Evolutionary conservation across 2,113 vertebrate genomes (phyloP).

Genomic region (Panthera tigris): DNA sequence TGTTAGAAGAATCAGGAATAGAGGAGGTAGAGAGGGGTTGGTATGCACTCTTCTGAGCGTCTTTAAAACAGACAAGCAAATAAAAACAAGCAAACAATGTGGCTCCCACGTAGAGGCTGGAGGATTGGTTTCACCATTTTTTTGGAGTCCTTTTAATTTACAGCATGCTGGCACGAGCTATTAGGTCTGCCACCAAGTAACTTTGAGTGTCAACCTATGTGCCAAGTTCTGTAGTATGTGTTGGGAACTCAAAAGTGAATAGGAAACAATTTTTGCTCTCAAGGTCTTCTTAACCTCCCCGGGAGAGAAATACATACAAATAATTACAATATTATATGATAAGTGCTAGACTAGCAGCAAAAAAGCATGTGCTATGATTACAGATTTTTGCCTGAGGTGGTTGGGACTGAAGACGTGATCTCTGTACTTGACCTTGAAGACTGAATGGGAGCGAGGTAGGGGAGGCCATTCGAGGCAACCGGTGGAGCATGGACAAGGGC

Average conservation of each 20-base stretch:
- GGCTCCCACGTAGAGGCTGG: background rate
- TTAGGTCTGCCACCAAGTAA: background rate
- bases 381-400: conserved; percentile 10
- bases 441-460: background rate
- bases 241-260: conserved; percentile 23
- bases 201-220: background rate
- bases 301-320: conserved; percentile 5
- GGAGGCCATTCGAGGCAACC: background rate
- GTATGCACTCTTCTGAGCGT: background rate
- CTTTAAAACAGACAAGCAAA: background rate
- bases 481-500: background rate
- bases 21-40: background rate
- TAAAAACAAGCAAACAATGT: background rate
- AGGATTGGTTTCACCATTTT: background rate
- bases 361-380: background rate
- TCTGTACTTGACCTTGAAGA: conserved; percentile 34
- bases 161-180: background rate
- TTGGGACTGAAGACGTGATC: background rate
- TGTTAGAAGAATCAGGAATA: background rate
- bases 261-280: conserved; percentile 39
- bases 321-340: background rate
- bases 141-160: conserved; percentile 28
- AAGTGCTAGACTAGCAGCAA: background rate
- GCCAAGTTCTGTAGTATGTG: background rate
- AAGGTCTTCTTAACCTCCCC: conserved; percentile 39